phyloP scores from a whole-genome alignment of 2,113 vertebrate species.

The Isichthys henryi region DNA sequence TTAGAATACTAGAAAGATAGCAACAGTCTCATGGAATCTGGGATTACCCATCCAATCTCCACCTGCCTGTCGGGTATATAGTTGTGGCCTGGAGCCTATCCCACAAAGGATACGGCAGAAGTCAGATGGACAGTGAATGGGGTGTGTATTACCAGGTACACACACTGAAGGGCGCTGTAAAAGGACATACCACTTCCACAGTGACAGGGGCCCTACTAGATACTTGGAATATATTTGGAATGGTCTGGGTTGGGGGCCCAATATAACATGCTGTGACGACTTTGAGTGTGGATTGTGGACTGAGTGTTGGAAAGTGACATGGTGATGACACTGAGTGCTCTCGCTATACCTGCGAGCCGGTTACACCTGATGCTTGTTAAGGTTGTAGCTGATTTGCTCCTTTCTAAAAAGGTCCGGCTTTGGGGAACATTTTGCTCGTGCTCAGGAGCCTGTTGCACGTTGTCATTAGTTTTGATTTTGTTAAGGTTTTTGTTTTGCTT shows the following conservation, averaged over 20 bases:
- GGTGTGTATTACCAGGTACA: neutral
- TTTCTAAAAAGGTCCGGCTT: too few relatives aligned
- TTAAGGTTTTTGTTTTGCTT: too few relatives aligned
- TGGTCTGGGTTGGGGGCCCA: neutral
- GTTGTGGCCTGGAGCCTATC: neutral
- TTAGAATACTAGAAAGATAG: neutral
- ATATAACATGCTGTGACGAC: neutral
- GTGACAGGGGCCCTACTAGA: neutral
- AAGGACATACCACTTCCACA: neutral
- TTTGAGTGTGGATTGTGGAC: too few relatives aligned
- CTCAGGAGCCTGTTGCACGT: too few relatives aligned
- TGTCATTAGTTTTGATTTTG: too few relatives aligned
- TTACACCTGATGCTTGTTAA: too few relatives aligned
- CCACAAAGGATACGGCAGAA: neutral
- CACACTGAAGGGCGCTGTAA: neutral
- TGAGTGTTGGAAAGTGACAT: too few relatives aligned
- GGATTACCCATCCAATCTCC: neutral
- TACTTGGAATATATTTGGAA: neutral
- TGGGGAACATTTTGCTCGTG: too few relatives aligned
- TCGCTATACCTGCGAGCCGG: too few relatives aligned
- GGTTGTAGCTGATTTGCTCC: too few relatives aligned
- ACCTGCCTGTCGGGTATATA: neutral
- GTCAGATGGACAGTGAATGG: neutral
- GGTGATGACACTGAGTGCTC: too few relatives aligned
- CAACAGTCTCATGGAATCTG: neutral